Base-by-base conservation (phyloP, 2,888 invertebrate species). In the Formica aserva region DNA sequence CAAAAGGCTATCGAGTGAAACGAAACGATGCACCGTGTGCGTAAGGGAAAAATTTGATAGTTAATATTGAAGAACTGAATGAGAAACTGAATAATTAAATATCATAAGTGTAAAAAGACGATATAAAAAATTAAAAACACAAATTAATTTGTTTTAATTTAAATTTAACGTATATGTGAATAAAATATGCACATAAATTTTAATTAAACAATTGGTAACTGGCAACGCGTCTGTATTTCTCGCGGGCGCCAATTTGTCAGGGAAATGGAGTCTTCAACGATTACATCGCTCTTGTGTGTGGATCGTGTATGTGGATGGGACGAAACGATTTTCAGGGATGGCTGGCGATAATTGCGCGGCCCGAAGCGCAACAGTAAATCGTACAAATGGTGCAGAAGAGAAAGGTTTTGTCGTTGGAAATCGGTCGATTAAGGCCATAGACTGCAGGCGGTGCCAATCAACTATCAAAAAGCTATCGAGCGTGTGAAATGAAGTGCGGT, bases 381-480 rank as follows among this genome's bases (percentile, higher is more conserved):
- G 78, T 60, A 71, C 78, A 78, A 78, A 78, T 78, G 71, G 78
- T 60, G 78, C 78, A 71, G 78, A 78, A 78, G 78, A 78, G 78
- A 78, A 80, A 80, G 71, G 60, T 80, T 80, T 80, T 80, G 78
- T 80, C 78, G 89, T 86, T 87, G 82, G 83, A 86, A 88, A 88
- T 87, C 84, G 83, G 77, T 88, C 88, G 89, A 88, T 88, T 88
- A 89, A 88, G 88, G 88, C 84, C 87, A 82, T 78, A 86, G 83
- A 82, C 75, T 77, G 66, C 75, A 86, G 71, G 71, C 71, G 45
- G 45, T 80, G 80, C 69, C 80, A 80, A 77, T 80, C 82, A 78
- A 60, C 60, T 78, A 78, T 78, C 82, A 84, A 74, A 83, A 81
- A 66, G 81, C 72, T 81, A 84, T 84, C 84, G 82, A 74, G 66